phyloP scores from a whole-genome alignment of 1,140 invertebrate species.

The Diorhabda sublineata region DNA sequence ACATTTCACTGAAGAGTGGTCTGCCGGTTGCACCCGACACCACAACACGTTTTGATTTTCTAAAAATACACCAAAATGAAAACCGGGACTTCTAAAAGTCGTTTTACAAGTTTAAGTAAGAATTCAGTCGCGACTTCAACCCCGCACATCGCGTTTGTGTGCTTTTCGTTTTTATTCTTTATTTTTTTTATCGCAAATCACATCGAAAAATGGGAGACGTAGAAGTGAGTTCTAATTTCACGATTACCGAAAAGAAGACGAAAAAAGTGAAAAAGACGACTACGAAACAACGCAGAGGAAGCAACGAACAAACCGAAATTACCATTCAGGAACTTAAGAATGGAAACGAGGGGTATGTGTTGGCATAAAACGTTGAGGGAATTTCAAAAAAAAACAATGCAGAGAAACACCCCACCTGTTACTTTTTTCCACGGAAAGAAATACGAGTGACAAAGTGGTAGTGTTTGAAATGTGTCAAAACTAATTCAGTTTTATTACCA shows the following conservation, averaged over 20 bases:
- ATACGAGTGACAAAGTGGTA: slow-evolving; percentile 25
- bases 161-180: slow-evolving; percentile 17
- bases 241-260: slow-evolving; percentile 78
- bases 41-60: slow-evolving; percentile 47
- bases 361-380: slow-evolving; percentile 44
- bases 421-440: slow-evolving; percentile 4
- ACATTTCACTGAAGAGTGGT: slow-evolving; percentile 5
- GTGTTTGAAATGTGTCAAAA: slow-evolving; percentile 1
- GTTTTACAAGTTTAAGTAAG: slow-evolving; percentile 40
- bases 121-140: slow-evolving; percentile 38
- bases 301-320: slow-evolving; percentile 66
- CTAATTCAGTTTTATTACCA: too few relatives aligned
- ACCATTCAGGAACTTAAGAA: slow-evolving; percentile 71
- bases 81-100: slow-evolving; percentile 22
- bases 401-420: neutral
- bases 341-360: slow-evolving; percentile 77
- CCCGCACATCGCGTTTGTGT: slow-evolving; percentile 33
- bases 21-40: slow-evolving; percentile 41
- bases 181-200: neutral
- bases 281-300: slow-evolving; percentile 71
- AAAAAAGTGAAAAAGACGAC: slow-evolving; percentile 85
- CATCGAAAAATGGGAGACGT: slow-evolving; percentile 70
- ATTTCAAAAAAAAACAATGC: neutral
- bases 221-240: slow-evolving; percentile 77
- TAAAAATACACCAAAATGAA: slow-evolving; percentile 46